Conservation (phyloP, 2,888 invertebrate genomes). For the Cosmorhoe ocellata region DNA sequence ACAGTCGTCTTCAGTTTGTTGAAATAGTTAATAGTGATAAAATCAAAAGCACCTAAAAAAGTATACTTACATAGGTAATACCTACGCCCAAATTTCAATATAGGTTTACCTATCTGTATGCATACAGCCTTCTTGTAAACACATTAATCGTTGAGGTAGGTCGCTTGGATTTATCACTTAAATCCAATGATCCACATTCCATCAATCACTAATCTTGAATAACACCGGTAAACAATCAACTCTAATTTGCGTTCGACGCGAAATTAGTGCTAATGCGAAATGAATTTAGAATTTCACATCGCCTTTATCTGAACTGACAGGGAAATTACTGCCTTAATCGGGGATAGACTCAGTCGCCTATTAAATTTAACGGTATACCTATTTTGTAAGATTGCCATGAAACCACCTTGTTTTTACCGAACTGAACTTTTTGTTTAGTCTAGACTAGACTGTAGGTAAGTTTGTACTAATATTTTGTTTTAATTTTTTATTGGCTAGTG, state of each 20-base stretch:
- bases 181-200: background rate
- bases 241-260: slow-evolving; percentile 40
- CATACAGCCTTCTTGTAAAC: slow-evolving; percentile 6
- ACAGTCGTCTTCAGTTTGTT: too few species aligned
- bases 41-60: too few species aligned
- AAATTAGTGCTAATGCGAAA: slow-evolving; percentile 54
- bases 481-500: too few species aligned
- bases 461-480: too few species aligned
- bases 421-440: background rate
- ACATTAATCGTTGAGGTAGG: slow-evolving; percentile 33
- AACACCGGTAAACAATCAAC: slow-evolving; percentile 12
- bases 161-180: background rate
- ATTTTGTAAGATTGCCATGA: slow-evolving; percentile 21
- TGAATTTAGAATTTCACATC: slow-evolving; percentile 47
- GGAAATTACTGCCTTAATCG: slow-evolving; percentile 40
- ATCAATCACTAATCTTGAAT: slow-evolving; percentile 14
- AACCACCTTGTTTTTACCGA: slow-evolving; percentile 4
- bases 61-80: too few species aligned
- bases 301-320: slow-evolving; percentile 47
- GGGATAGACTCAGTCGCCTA: slow-evolving; percentile 19
- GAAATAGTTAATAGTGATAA: too few species aligned
- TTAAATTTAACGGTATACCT: slow-evolving; percentile 27
- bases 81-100: too few species aligned
- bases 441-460: slow-evolving; percentile 15
- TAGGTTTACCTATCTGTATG: background rate